These are phyloP conservation scores for Agrenia bidenticulata DNA, from an alignment of 2,888 invertebrate species.

Conservation along the genomic window DNA sequence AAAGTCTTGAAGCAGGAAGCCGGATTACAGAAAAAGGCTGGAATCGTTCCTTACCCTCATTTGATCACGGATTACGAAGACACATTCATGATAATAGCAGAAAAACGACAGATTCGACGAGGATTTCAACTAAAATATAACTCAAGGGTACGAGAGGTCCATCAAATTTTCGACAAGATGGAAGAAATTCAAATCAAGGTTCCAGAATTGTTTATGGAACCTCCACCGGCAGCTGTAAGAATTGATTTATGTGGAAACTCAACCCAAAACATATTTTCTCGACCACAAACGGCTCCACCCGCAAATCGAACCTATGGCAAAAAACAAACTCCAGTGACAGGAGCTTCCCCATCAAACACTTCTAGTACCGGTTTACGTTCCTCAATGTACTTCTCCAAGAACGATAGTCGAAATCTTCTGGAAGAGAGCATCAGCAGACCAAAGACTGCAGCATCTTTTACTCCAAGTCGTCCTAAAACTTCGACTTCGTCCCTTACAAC, in stretches of 20 bases:
- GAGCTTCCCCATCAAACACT: no score
- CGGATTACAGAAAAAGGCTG: constrained; percentile 9
- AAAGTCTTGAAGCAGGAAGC: not conserved
- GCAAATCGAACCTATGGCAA: not conserved
- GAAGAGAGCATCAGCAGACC: no score
- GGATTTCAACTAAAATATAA: constrained; percentile 17
- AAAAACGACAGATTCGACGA: not conserved
- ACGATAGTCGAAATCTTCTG: no score
- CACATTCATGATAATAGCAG: not conserved
- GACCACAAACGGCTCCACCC: constrained; percentile 6
- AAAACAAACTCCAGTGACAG: no score
- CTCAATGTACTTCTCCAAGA: no score
- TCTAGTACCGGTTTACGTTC: no score
- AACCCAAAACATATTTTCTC: no score
- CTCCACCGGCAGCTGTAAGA: not conserved
- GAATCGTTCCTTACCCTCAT: constrained; percentile 9
- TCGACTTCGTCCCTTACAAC: no score
- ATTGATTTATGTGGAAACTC: constrained; percentile 1
- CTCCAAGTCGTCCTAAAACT: no score
- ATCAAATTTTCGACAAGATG: constrained; percentile 14
- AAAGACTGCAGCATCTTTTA: no score
- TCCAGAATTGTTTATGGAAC: no score
- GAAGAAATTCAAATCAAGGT: not conserved
- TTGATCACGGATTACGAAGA: constrained; percentile 16
- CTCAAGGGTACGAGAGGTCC: constrained; percentile 15